These are phyloP conservation scores for Berghia stephanieae DNA, from an alignment of 1,140 invertebrate species.

Conservation along the genomic window DNA sequence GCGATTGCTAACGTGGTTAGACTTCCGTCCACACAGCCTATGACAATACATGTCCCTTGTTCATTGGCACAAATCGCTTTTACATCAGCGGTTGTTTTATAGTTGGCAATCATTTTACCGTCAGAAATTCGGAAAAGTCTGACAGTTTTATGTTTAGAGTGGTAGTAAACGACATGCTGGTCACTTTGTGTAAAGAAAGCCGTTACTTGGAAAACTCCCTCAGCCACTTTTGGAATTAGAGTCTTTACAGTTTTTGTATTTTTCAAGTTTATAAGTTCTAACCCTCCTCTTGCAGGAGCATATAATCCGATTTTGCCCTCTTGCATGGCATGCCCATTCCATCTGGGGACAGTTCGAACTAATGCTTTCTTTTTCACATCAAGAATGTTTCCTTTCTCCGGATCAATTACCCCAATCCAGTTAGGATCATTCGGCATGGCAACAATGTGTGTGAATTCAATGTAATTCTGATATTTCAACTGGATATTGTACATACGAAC, in stretches of 20 bases:
- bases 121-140: slow-evolving; percentile 89
- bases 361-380: slow-evolving; percentile 70
- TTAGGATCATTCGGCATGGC: slow-evolving; percentile 71
- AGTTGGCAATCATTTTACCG: slow-evolving; percentile 91
- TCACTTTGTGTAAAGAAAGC: slow-evolving; percentile 93
- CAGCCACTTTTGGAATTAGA: slow-evolving; percentile 86
- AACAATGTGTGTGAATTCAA: slow-evolving; percentile 63
- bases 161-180: slow-evolving; percentile 96
- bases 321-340: slow-evolving; percentile 69
- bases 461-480: slow-evolving; percentile 62
- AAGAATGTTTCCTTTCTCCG: slow-evolving; percentile 83
- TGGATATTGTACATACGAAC: slow-evolving; percentile 77
- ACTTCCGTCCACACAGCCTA: slow-evolving; percentile 93
- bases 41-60: slow-evolving; percentile 81
- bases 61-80: slow-evolving; percentile 84
- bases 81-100: slow-evolving; percentile 89
- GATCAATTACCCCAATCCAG: slow-evolving; percentile 86
- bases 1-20: slow-evolving; percentile 90
- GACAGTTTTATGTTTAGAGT: slow-evolving; percentile 91
- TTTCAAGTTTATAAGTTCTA: slow-evolving; percentile 74
- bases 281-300: slow-evolving; percentile 89
- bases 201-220: slow-evolving; percentile 96
- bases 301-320: slow-evolving; percentile 85
- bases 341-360: slow-evolving; percentile 67
- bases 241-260: slow-evolving; percentile 82